Evolutionary conservation across 2,888 invertebrate genomes (phyloP).

Genomic region (Xestia rhomboidea): DNA sequence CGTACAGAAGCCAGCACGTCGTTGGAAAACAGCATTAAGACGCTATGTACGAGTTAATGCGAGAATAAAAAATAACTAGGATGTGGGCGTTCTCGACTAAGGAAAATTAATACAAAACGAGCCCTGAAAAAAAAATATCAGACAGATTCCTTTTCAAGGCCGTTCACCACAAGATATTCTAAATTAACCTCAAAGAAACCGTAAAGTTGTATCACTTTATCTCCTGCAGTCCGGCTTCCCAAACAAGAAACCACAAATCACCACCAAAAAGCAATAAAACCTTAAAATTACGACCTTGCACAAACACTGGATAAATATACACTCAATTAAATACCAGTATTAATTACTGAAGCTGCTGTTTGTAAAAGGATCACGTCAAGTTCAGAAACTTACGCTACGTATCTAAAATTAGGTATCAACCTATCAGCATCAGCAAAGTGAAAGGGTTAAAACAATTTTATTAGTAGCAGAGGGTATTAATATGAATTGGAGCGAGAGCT

Average conservation of each 20-base stretch:
- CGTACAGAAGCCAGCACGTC: no score
- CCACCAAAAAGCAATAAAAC: constrained; percentile 34
- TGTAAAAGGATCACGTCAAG: constrained; percentile 40
- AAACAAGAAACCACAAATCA: constrained; percentile 5
- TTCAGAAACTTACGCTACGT: constrained; percentile 19
- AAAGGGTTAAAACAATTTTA: constrained; percentile 25
- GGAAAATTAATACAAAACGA: background rate
- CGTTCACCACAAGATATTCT: background rate
- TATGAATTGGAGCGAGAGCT: background rate
- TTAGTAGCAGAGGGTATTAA: no score
- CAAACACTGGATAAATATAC: constrained; percentile 45
- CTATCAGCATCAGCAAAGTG: background rate
- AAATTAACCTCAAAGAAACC: background rate
- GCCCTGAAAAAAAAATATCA: background rate
- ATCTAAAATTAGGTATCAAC: constrained; percentile 18
- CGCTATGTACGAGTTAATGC: background rate
- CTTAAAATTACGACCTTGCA: constrained; percentile 36
- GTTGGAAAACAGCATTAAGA: background rate
- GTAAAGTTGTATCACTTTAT: background rate
- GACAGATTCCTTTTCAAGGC: background rate
- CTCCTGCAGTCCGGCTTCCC: background rate
- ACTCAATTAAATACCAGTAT: constrained; percentile 52
- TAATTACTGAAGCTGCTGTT: constrained; percentile 43
- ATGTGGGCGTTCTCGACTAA: background rate
- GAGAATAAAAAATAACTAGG: background rate